Conservation (phyloP, 2,113 vertebrate species). For the Cariama cristata region DNA sequence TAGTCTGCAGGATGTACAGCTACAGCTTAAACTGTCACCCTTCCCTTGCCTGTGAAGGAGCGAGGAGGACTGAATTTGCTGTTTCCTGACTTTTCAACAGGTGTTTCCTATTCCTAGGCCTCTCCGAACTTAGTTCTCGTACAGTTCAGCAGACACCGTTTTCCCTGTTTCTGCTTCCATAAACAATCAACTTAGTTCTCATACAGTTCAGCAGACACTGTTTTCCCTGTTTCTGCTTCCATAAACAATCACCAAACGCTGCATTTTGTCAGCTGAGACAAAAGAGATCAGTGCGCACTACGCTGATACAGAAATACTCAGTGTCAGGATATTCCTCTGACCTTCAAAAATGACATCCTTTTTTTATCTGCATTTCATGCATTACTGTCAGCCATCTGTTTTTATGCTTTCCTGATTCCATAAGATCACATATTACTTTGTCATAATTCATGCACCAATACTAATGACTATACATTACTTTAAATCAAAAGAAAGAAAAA, state of each 20-base stretch:
- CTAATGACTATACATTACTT: neutral
- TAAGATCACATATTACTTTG: neutral
- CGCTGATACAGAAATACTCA: neutral
- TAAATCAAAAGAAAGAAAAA: neutral
- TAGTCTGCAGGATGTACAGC: neutral
- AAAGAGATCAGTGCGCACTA: neutral
- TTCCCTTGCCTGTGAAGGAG: neutral
- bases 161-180: neutral
- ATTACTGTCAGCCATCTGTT: neutral
- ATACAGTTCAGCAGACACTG: neutral
- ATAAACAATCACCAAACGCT: neutral
- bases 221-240: neutral
- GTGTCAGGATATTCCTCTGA: neutral
- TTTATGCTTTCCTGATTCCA: neutral
- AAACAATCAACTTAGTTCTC: neutral
- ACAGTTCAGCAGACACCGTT: neutral
- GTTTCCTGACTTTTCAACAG: neutral
- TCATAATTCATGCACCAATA: neutral
- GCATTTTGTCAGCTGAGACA: neutral
- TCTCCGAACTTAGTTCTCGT: neutral
- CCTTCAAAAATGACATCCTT: neutral
- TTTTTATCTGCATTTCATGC: neutral
- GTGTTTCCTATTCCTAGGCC: slow-evolving; percentile 9
- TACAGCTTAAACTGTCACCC: neutral
- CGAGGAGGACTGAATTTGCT: neutral